Conservation (phyloP, 2,888 invertebrate species). For the Sclerodermus sp. region DNA sequence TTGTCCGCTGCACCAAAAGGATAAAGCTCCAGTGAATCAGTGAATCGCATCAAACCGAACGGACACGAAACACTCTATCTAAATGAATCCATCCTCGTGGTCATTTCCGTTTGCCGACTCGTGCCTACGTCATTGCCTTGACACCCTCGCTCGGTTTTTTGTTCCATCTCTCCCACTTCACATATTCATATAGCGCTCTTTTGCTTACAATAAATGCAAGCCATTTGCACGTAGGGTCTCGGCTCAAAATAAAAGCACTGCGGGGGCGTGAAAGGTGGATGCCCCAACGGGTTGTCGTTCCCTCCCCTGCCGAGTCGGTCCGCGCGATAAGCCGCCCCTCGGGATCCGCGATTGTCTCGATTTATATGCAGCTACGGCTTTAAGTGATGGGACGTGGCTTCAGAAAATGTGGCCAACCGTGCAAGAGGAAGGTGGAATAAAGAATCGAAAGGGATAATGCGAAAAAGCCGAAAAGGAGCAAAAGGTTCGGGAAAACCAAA, state of each 20-base stretch:
- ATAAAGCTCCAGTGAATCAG: too few relatives aligned
- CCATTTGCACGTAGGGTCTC: conserved; percentile 52
- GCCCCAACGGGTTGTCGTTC: conserved; percentile 16
- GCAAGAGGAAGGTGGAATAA: background rate
- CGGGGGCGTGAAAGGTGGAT: conserved; percentile 13
- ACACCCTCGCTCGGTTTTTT: conserved; percentile 22
- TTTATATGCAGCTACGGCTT: conserved; percentile 39
- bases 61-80: background rate
- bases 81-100: conserved; percentile 6
- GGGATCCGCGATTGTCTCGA: conserved; percentile 51
- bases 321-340: conserved; percentile 48
- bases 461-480: background rate
- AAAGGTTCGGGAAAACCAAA: conserved; percentile 8
- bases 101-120: conserved; percentile 24
- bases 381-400: conserved; percentile 22
- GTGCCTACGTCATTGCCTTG: conserved; percentile 3
- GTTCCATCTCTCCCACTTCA: conserved; percentile 47
- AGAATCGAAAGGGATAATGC: background rate
- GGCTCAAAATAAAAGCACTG: conserved; percentile 38
- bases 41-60: background rate
- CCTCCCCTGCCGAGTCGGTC: conserved; percentile 12
- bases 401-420: background rate
- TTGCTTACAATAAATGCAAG: conserved; percentile 51
- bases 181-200: conserved; percentile 49
- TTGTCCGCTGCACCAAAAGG: too few relatives aligned